These are phyloP conservation scores for Kryphioiulus occultus DNA, from an alignment of 2,888 invertebrate genomes.

Conservation along the genomic window DNA sequence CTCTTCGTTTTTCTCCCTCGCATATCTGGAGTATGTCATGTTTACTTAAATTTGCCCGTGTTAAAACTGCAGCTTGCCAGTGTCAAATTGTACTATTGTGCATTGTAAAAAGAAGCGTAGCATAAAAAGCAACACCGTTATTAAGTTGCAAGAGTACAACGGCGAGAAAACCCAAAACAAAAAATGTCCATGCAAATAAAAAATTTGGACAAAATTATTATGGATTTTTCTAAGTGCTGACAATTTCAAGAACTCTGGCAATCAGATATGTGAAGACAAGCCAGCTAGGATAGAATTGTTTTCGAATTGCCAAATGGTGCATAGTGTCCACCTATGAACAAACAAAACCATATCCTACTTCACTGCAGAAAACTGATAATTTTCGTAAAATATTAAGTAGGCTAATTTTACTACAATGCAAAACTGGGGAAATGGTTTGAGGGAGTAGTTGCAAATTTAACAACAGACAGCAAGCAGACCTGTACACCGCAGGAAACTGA, in stretches of 20 bases:
- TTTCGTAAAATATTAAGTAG: too few species aligned
- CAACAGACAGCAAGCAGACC: too few species aligned
- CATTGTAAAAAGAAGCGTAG: conserved; percentile 11
- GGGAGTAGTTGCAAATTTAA: too few species aligned
- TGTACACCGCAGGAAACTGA: too few species aligned
- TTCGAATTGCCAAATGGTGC: background rate
- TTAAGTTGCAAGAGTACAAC: conserved; percentile 7
- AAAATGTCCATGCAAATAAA: background rate
- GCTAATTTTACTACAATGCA: too few species aligned
- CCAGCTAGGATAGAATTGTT: background rate
- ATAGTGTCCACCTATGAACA: background rate
- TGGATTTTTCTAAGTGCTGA: conserved; percentile 16
- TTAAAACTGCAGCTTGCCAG: background rate
- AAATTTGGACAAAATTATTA: background rate
- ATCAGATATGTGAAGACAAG: background rate
- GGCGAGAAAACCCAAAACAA: background rate
- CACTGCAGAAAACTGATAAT: too few species aligned
- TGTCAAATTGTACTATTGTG: conserved; percentile 30
- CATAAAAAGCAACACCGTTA: conserved; percentile 35
- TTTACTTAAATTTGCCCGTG: conserved; percentile 43
- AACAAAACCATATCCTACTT: background rate
- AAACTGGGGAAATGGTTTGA: too few species aligned
- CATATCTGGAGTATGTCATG: background rate
- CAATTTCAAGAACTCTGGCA: background rate
- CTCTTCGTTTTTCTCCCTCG: background rate